Evolutionary conservation across 2,888 invertebrate species (phyloP).

Genomic region (Microctonus hyperodae): DNA sequence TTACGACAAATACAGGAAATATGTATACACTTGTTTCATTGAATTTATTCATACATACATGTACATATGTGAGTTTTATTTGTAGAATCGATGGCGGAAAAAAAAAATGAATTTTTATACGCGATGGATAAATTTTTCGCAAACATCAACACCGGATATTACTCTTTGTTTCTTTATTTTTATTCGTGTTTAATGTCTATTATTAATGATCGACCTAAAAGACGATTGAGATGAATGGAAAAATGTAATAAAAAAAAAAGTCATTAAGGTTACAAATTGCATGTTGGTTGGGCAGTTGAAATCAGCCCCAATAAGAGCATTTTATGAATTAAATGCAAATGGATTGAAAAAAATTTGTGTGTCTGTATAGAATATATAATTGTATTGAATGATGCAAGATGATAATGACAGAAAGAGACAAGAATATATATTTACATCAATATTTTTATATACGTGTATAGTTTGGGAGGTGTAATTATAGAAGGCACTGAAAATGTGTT

Average conservation of each 20-base stretch:
- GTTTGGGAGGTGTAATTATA: background rate
- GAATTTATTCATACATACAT: background rate
- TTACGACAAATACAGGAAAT: background rate
- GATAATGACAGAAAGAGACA: conserved; percentile 4
- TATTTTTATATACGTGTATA: background rate
- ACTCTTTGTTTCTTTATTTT: background rate
- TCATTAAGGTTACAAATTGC: conserved; percentile 24
- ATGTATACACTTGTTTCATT: background rate
- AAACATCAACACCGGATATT: conserved; percentile 17
- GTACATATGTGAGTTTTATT: background rate
- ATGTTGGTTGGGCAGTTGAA: no score
- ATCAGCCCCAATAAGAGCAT: no score
- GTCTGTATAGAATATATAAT: conserved; percentile 7
- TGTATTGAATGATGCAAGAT: conserved; percentile 24
- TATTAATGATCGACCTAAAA: background rate
- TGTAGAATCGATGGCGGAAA: background rate
- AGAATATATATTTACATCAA: conserved; percentile 4
- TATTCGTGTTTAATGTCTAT: conserved; percentile 3
- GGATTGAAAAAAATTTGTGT: background rate
- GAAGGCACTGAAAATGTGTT: no score
- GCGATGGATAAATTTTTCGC: background rate
- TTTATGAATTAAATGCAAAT: background rate
- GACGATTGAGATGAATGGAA: conserved; percentile 15
- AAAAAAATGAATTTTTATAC: no score
- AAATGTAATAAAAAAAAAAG: background rate